Conservation (phyloP, 1,140 invertebrate species). For the Chymomyza costata region DNA sequence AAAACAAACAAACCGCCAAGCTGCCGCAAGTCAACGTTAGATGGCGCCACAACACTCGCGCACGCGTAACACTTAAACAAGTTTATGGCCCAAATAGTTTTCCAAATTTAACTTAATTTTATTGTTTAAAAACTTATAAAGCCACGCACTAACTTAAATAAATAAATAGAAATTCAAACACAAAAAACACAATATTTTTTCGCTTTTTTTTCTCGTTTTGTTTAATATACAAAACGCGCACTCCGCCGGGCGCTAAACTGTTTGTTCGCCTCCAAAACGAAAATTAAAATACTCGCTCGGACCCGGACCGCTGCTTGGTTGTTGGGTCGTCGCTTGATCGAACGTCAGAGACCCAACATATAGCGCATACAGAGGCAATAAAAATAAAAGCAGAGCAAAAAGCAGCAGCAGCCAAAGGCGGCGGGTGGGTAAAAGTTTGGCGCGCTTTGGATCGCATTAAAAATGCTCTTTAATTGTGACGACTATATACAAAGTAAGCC, state of each 20-base stretch:
- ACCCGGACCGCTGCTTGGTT: slow-evolving; percentile 27
- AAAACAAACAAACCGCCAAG: slow-evolving; percentile 5
- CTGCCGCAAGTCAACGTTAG: slow-evolving; percentile 27
- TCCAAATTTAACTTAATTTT: too few relatives aligned
- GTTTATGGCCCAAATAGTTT: too few relatives aligned
- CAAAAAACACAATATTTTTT: slow-evolving; percentile 31
- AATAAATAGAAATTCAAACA: slow-evolving; percentile 38
- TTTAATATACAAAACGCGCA: slow-evolving; percentile 24
- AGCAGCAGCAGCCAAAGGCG: slow-evolving; percentile 18
- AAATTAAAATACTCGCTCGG: slow-evolving; percentile 61
- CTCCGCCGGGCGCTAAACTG: slow-evolving; percentile 39
- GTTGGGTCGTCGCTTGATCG: too few relatives aligned
- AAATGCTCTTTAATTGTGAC: too few relatives aligned
- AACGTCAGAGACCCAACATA: slow-evolving; percentile 15
- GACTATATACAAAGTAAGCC: slow-evolving; percentile 4
- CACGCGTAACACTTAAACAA: too few relatives aligned
- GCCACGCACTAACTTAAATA: slow-evolving; percentile 6
- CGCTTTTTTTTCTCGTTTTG: slow-evolving; percentile 28
- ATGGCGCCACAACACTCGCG: slow-evolving; percentile 25
- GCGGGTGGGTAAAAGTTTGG: slow-evolving; percentile 49
- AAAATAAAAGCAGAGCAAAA: slow-evolving; percentile 69
- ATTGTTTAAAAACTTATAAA: too few relatives aligned
- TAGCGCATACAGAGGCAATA: slow-evolving; percentile 48
- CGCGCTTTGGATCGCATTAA: slow-evolving; percentile 59
- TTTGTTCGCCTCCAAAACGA: slow-evolving; percentile 56